Base-by-base conservation (phyloP, 2,888 invertebrate genomes). In the Drepanosiphum platanoidis region DNA sequence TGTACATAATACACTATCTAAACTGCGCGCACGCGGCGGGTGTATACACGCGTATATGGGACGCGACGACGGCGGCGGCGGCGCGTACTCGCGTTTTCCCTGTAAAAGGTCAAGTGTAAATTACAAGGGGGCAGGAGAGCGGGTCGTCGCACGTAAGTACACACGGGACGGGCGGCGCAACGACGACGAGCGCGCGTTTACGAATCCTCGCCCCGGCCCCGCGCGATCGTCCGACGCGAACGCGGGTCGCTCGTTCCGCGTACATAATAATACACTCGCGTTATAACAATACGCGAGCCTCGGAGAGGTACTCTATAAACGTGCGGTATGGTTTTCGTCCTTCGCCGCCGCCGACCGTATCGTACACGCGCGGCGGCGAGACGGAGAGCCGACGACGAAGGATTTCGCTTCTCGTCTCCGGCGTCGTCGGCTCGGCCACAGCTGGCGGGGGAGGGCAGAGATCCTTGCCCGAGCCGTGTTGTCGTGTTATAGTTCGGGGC, bases 91-190 rank as follows among this genome's bases (percentile, higher is more conserved):
- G 1, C 27, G 42, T 79, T 66, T 46, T 66, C 32, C 15, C 30
- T 27, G 22, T 36, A 4, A 80, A 80, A 80, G 80, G 80, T 80
- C 80, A 80, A 80, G 80, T 80, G 80, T 80, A 80, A 80, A 80
- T 80, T 70, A 71, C 7, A 46, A 70, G 0, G 36, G 66, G 7
- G 39, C 8, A 15, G 9, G 0, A 36, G n/a, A 7, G 15, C 1
- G 34, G 9, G 42, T 27, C 58, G 52, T 58, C 34, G 77, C 18
- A 36, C 32, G 9, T 39, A 64, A 64, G 77, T 39, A 30, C 22
- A 39, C 30, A 64, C 36, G n/a, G 8, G 1, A 13, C n/a, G 75
- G 27, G 58, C n/a, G 58, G 15, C 13, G 61, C 11, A 36, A 61
- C 36, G 30, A 27, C 58, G 18, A 61, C 58, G n/a, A 58, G 36